phyloP scores from a whole-genome alignment of 2,888 invertebrate species.

The Sceliomorpha sp. region DNA sequence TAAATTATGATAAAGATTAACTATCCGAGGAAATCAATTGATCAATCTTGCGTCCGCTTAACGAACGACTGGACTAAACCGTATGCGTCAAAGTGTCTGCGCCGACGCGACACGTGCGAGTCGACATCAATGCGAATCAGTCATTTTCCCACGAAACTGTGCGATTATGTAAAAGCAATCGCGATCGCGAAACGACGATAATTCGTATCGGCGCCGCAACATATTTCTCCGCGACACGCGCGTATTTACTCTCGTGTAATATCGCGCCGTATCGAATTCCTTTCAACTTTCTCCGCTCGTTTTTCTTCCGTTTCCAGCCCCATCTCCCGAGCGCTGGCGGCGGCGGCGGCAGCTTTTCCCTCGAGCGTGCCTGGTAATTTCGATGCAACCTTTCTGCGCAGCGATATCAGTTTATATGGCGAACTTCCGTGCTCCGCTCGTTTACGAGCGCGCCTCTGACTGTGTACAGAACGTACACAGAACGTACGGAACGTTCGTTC shows the following conservation, averaged over 20 bases:
- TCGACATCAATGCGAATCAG: too few species aligned
- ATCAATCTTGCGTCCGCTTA: too few species aligned
- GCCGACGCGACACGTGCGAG: too few species aligned
- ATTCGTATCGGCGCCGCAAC: background rate
- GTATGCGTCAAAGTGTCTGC: too few species aligned
- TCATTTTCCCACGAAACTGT: too few species aligned
- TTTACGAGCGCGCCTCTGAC: background rate
- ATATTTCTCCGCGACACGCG: background rate
- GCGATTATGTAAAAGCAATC: too few species aligned
- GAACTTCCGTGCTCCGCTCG: constrained; percentile 10
- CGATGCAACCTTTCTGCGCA: constrained; percentile 13
- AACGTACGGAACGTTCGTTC: background rate
- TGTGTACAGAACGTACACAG: background rate
- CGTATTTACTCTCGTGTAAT: background rate
- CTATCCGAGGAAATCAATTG: too few species aligned
- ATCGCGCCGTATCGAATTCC: background rate
- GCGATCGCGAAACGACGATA: background rate
- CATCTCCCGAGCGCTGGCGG: too few species aligned
- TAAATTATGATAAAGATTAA: too few species aligned
- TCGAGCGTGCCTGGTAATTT: constrained; percentile 11
- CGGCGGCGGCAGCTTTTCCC: constrained; percentile 6
- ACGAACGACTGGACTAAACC: too few species aligned
- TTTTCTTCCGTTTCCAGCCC: constrained; percentile 2
- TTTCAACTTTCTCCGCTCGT: constrained; percentile 5
- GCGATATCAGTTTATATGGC: constrained; percentile 12